Base-by-base conservation (phyloP, 35 echinoderm and acorn worm species). In the Stichopus chloronotus region DNA sequence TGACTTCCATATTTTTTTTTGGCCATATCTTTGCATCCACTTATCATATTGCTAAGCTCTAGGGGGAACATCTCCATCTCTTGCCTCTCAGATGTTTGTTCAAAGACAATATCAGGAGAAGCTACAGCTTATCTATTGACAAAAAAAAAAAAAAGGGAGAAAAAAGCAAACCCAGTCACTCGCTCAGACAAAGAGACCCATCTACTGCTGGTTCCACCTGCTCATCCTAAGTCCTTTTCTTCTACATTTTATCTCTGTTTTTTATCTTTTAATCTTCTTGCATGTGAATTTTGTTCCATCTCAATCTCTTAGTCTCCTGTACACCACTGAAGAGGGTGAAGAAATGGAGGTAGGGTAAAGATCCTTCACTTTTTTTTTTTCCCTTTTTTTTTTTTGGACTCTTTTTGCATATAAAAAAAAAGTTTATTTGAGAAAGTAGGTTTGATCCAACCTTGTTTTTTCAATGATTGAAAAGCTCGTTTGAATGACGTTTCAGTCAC, bases 81-180 rank as follows among this genome's bases (percentile, higher is more conserved):
- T 43, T 78, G 25, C 80, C 80, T 83, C 80, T 83, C 80, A 43
- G 80, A 19, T 83, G 53, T 83, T 83, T 83, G 80, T 56, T 55
- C 80, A 83, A 56, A 83, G 80, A 83, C 80, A 83, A 83, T 83
- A 52, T 83, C 25, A 83, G 80, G 55, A 83, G 30, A 83, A 52
- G 6, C 25, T 83, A 52, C n/a, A n/a, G 80, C 52, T 83, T 53
- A 83, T 83, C 80, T 83, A 83, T 83, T 83, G 52, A 83, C 80
- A 83, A 52, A 83, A 56, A 83, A 54, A 83, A 83, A 23, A 83
- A 53, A 24, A 83, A 55, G 80, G 30, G 30, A 43, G 30, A 43
- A 43, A 43, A 43, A 43, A 43, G 30, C 30, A 43, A 43, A 43
- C 30, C 30, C 30, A 65, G 61, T 65, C 80, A 83, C 5, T 52